Conservation (phyloP, 2,113 vertebrate species). For the Rhegmatorhina hoffmannsi region DNA sequence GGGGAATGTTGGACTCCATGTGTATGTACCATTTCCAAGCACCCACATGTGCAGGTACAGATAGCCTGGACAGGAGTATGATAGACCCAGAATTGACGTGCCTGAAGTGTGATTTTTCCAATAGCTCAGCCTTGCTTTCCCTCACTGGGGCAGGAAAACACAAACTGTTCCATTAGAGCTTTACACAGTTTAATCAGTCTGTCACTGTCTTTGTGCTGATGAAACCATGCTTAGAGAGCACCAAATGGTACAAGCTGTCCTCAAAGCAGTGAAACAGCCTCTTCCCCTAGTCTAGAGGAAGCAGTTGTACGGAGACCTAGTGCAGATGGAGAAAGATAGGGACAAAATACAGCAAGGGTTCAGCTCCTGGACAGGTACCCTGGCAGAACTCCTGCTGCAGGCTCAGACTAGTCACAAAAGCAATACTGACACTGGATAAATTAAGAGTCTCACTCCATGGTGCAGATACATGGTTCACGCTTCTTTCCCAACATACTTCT, state of each 20-base stretch:
- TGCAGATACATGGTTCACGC: neutral
- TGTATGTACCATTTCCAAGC: neutral
- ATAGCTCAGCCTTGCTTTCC: neutral
- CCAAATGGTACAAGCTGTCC: neutral
- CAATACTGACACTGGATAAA: neutral
- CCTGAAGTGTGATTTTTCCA: neutral
- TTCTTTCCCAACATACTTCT: neutral
- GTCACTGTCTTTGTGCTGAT: neutral
- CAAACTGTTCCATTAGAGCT: neutral
- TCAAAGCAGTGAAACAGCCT: neutral
- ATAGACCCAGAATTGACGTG: neutral
- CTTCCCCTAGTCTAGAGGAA: neutral
- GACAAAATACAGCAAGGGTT: neutral
- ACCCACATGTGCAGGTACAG: neutral
- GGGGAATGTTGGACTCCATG: neutral
- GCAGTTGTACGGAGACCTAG: neutral
- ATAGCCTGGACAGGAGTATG: neutral
- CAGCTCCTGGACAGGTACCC: rapidly evolving
- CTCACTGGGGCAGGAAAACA: neutral
- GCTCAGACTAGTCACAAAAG: neutral
- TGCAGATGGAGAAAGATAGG: neutral
- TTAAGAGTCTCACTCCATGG: neutral
- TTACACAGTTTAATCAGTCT: neutral
- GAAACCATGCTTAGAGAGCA: neutral
- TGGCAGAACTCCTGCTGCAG: neutral